Conservation (phyloP, 2,888 invertebrate species). For the Dicyrtomina minuta region DNA sequence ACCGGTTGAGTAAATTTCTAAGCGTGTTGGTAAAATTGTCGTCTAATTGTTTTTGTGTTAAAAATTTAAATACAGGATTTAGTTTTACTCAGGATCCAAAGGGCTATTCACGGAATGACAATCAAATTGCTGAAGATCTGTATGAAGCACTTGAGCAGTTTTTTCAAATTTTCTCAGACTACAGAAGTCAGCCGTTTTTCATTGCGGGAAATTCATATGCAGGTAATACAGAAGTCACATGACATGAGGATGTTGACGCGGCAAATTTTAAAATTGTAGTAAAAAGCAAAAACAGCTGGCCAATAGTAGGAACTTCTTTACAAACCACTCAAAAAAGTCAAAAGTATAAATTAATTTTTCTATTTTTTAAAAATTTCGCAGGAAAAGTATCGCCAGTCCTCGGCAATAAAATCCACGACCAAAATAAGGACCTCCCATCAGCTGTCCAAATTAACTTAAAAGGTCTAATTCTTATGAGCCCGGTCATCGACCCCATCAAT, state of each 20-base stretch:
- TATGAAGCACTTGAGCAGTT: slow-evolving; percentile 77
- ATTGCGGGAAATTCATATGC: slow-evolving; percentile 87
- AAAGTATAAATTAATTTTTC: too few relatives aligned
- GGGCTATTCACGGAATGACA: slow-evolving; percentile 78
- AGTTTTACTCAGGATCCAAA: slow-evolving; percentile 76
- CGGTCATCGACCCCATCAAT: slow-evolving; percentile 17
- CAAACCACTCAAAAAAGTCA: too few relatives aligned
- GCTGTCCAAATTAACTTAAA: neutral
- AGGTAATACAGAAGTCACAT: too few relatives aligned
- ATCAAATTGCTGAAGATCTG: slow-evolving; percentile 75
- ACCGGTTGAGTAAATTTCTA: too few relatives aligned
- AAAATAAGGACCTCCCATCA: neutral
- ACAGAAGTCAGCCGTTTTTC: slow-evolving; percentile 74
- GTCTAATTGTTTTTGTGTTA: too few relatives aligned
- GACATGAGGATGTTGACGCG: too few relatives aligned
- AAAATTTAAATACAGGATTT: slow-evolving; percentile 64
- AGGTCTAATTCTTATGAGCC: slow-evolving; percentile 9
- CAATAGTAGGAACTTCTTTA: too few relatives aligned
- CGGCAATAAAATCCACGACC: neutral
- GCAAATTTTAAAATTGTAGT: too few relatives aligned
- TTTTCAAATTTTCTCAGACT: slow-evolving; percentile 76
- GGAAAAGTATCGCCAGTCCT: slow-evolving; percentile 19
- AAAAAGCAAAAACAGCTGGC: too few relatives aligned
- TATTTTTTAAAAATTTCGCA: too few relatives aligned
- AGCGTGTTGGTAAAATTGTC: too few relatives aligned